Conservation (phyloP, 2,797 vertebrate genomes). For the Pipistrellus nathusii region DNA sequence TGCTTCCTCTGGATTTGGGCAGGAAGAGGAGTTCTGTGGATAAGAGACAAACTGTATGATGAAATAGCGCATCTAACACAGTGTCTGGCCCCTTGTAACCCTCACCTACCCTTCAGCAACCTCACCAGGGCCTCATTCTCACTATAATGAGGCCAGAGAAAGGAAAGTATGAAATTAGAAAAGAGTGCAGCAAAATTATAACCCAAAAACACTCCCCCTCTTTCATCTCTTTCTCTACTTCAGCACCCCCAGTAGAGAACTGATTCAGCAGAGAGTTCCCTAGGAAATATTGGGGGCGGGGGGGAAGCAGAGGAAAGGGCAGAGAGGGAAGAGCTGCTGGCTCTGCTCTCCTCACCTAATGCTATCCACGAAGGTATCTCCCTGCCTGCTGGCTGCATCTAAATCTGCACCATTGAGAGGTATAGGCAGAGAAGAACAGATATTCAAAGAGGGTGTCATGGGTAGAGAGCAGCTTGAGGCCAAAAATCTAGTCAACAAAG, state of each 20-base stretch:
- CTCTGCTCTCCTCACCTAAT: not conserved
- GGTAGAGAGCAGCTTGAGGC: not conserved
- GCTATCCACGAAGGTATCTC: not conserved
- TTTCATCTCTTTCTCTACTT: not conserved
- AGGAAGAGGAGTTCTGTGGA: conserved; percentile 3
- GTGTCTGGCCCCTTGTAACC: not conserved
- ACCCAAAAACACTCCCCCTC: not conserved
- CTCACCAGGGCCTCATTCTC: not conserved
- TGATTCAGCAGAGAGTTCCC: conserved; percentile 20
- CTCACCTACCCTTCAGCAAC: not conserved
- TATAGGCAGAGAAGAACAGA: not conserved
- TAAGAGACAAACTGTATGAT: not conserved
- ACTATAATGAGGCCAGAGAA: not conserved
- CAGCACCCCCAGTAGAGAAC: not conserved
- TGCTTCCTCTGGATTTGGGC: not conserved
- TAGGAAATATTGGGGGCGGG: not conserved
- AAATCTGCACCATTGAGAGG: not conserved
- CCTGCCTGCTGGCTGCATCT: not conserved
- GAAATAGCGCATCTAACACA: not conserved
- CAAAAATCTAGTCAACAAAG: not conserved
- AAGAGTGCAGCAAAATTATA: not conserved
- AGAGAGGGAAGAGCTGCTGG: not conserved
- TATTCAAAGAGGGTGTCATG: not conserved
- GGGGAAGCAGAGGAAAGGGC: too few species aligned
- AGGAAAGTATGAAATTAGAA: not conserved